Base-by-base conservation (phyloP, 1,140 invertebrate genomes). In the Asobara japonica region DNA sequence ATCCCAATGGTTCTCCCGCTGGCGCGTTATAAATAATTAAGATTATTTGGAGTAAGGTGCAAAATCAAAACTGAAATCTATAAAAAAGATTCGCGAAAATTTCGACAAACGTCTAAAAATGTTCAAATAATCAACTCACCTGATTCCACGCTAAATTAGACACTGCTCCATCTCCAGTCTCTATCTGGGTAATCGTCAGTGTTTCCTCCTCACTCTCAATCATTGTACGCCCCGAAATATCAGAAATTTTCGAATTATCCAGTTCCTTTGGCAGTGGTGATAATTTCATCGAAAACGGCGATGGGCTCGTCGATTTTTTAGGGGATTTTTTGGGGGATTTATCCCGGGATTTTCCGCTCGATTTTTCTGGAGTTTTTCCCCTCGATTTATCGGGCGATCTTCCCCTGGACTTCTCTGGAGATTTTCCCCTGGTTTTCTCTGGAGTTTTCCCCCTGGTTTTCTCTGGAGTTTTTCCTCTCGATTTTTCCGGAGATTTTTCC, bases 201-300 rank as follows among this genome's bases (percentile, higher is more conserved):
- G 27, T 72, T 18, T 72, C 70, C 8, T 66, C 70, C 33, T 71
- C 69, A 66, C 45, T 33, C 33, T 72, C 70, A 16, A 72, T 72
- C n/a, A 64, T 72, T 13, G 66, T 45, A 0, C 64, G 27, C 4
- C 10, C 64, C 1, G 30, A 20, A 5, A 66, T 27, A 0, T 67
- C 61, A 27, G n/a, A 22, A 25, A 8, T 25, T 22, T 11, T 33
- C 30, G 38, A 38, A 5, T 3, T 56, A 10, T 56, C 25, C 18
- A 3, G 51, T 5, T 56, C 22, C 25, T 27, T 56, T 56, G 51
- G 20, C 51, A 6, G 51, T 56, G 18, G 0, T 25, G 4, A 18
- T 10, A 18, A 25, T 11, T 25, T 27, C 10, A n/a, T n/a, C n/a
- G n/a, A n/a, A n/a, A n/a, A n/a, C n/a, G n/a, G n/a, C n/a, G 51